Base-by-base conservation (phyloP, 2,113 vertebrate species). In the Motacilla alba region DNA sequence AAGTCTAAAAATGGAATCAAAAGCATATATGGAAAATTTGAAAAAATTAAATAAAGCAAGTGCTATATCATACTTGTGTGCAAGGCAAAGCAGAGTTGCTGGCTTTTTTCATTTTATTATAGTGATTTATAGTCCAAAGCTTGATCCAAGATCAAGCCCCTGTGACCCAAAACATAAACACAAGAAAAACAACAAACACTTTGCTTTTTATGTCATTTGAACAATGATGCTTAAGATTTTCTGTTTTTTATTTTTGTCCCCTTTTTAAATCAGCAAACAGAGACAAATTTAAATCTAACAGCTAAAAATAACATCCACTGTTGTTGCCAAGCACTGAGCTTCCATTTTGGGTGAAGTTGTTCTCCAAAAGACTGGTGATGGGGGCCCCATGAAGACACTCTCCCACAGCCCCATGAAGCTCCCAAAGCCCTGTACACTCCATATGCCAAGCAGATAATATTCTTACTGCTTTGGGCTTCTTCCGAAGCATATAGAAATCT, bases 71-170 rank as follows among this genome's bases (percentile, higher is more conserved):
- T 28, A 68, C 15, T 78, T 44, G 18, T 3, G 1, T 53, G 59
- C 37, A 84, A 90, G 46, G 37, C 41, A 90, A 81, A 74, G 43
- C 39, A 52, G 50, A 77, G 10, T 15, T 83, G 19, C 24, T 81
- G 30, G 7, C 15, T 69, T 78, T 59, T 78, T 60, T 9, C 0
- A 28, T 52, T 74, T 86, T 53, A 60, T 56, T 67, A 60, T 3
- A 83, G 39, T 69, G 69, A 90, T 87, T 87, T 90, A 86, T 78
- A 89, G 90, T 41, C 41, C 49, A 66, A 90, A 95, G 58, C 52
- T n/a, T 41, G 21, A 89, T 80, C 62, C 35, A 78, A 60, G 44
- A 75, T 70, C 86, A 80, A 94, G 50, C 39, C 22, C 7, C n/a
- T 83, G 31, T 3, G 13, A 55, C n/a, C 68, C 76, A 78, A 72